These are phyloP conservation scores for Ganaspis sp. DNA, from an alignment of 1,140 invertebrate species.

Conservation along the genomic window DNA sequence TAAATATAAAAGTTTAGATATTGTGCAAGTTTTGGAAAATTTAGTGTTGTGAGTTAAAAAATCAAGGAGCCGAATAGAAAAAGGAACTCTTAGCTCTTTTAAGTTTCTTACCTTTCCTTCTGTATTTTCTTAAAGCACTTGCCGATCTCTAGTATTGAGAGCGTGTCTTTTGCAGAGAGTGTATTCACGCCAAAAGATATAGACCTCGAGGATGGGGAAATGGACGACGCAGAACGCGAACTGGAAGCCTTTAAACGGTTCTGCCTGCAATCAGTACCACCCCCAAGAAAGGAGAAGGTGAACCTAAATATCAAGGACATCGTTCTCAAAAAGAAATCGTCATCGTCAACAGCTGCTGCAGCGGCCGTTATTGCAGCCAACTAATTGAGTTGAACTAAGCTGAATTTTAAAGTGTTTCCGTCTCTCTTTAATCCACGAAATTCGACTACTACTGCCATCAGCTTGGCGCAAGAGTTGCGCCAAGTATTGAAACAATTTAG, in stretches of 20 bases:
- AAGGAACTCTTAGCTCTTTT: background rate
- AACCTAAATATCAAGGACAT: slow-evolving; percentile 86
- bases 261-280: slow-evolving; percentile 84
- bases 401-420: background rate
- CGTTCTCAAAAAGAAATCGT: slow-evolving; percentile 81
- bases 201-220: slow-evolving; percentile 84
- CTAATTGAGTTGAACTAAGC: slow-evolving; percentile 43
- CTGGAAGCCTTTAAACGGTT: slow-evolving; percentile 88
- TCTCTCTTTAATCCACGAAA: background rate
- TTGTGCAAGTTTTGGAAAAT: slow-evolving; percentile 26
- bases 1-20: background rate
- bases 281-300: slow-evolving; percentile 83
- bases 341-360: slow-evolving; percentile 58
- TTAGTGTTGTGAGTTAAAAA: background rate
- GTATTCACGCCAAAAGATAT: slow-evolving; percentile 87
- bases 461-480: background rate
- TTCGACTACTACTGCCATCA: slow-evolving; percentile 6
- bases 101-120: slow-evolving; percentile 16
- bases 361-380: slow-evolving; percentile 64
- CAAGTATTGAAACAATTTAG: background rate
- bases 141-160: slow-evolving; percentile 63
- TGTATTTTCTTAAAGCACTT: slow-evolving; percentile 16
- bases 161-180: slow-evolving; percentile 80
- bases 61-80: background rate
- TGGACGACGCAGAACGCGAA: slow-evolving; percentile 86